These are phyloP conservation scores for Synergus japonicus DNA, from an alignment of 2,888 invertebrate species.

Conservation along the genomic window DNA sequence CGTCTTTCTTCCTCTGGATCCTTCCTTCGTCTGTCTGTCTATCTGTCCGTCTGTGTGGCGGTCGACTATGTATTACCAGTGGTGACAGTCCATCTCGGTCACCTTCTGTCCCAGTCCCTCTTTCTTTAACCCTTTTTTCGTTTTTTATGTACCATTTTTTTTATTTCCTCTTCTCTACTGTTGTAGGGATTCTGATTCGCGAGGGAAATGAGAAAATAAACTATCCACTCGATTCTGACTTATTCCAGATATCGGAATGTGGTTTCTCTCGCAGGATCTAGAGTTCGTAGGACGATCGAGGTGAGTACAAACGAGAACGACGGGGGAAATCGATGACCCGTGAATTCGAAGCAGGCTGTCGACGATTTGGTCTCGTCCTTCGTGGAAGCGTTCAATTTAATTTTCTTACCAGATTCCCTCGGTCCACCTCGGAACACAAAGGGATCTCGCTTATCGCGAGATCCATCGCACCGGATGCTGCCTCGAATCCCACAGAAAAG, in stretches of 20 bases:
- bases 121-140: slow-evolving; percentile 40
- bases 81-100: slow-evolving; percentile 75
- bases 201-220: slow-evolving; percentile 74
- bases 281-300: slow-evolving; percentile 49
- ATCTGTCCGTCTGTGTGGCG: slow-evolving; percentile 55
- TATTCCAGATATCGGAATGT: slow-evolving; percentile 72
- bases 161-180: slow-evolving; percentile 52
- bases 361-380: slow-evolving; percentile 41
- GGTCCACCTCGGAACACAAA: slow-evolving; percentile 37
- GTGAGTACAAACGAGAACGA: slow-evolving; percentile 42
- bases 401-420: slow-evolving; percentile 50
- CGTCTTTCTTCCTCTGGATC: slow-evolving; percentile 54
- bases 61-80: slow-evolving; percentile 75
- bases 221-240: slow-evolving; percentile 64
- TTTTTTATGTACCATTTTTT: slow-evolving; percentile 9
- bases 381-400: slow-evolving; percentile 49
- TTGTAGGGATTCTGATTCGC: slow-evolving; percentile 51
- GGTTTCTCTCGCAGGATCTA: slow-evolving; percentile 44
- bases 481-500: slow-evolving; percentile 36
- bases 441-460: slow-evolving; percentile 42
- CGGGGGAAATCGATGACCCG: slow-evolving; percentile 49
- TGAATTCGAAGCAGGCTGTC: slow-evolving; percentile 47
- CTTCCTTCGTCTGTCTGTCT: slow-evolving; percentile 46
- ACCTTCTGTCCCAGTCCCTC: slow-evolving; percentile 52
- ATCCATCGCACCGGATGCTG: slow-evolving; percentile 31